Base-by-base conservation (phyloP, 1,140 invertebrate species). In the Zaprionus inermis region DNA sequence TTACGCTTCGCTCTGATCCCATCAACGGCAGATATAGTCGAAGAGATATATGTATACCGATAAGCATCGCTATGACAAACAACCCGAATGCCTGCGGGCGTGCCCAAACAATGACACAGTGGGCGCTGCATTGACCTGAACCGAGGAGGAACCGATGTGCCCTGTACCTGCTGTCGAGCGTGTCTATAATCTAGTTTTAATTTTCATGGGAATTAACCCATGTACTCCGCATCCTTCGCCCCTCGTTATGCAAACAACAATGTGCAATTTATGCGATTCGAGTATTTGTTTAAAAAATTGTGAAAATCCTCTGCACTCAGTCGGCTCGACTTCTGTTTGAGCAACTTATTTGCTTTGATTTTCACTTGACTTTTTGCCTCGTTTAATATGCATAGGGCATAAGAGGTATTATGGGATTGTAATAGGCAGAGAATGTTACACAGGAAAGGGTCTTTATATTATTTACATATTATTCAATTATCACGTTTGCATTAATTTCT, bases 21-120 rank as follows among this genome's bases (percentile, higher is more conserved):
- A 82, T 84, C 76, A 66, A 70, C 28, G 51, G n/a, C 2, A 54
- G 51, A 54, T 54, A 54, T 30, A 54, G 20, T 14, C 51, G 24
- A 11, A 51, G 10, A 51, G 18, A 51, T 20, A 51, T 51, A 30
- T 56, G 54, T 34, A 32, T 44, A 41, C 36, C 11, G 83, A 86
- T 86, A 86, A 80, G 57, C 72, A 86, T 86, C 82, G 79, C 83
- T 80, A 66, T 73, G 77, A 69, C 77, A 88, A 78, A 83, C 79
- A 83, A 88, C 75, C 44, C 44, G 44, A 60, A 64, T 41, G 70
- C 74, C 67, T 49, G 63, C 69, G 41, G 84, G 84, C 81, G 85
- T 90, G 72, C 69, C 81, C 85, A 89, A 89, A 89, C 86, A 89
- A 89, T 89, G 85, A 90, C 85, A 81, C 85, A 89, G 85, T 89